Base-by-base conservation (phyloP, 2,888 invertebrate genomes). In the Galerucella pusilla region DNA sequence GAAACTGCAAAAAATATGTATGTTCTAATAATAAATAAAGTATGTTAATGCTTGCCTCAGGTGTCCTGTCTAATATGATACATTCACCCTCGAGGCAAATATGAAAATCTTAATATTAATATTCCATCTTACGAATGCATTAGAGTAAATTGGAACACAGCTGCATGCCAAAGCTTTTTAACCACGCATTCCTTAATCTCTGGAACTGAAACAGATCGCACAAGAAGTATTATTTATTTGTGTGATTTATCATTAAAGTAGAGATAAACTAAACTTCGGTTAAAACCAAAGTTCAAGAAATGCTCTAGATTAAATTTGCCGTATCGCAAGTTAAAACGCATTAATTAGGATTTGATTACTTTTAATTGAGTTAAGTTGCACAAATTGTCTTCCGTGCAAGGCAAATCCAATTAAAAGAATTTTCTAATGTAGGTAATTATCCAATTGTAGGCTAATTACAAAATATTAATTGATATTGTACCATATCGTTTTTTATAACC, bases 381-480 rank as follows among this genome's bases (percentile, higher is more conserved):
- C 35, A 63, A 63, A 63, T 63, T 63, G 63, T 63, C 42, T 42
- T 42, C 42, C 63, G 42, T 63, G 63, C 63, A 63, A 63, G 63
- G 63, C 63, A 10, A 63, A 63, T 63, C n/a, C 35, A 63, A 63
- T 63, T n/a, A 63, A 14, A 63, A 63, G 63, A 28, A 42, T 42
- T 63, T 63, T 63, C 63, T 42, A 63, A 35, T 35, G 63, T 42
- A n/a, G n/a, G n/a, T n/a, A 63, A 63, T 63, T 11, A 63, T 63
- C 35, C 42, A 63, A 63, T 63, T 63, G 42, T 63, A 16, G 42
- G n/a, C 10, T 63, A 42, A 63, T 61, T 63, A 63, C 14, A 16
- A 35, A 63, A 63, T 14, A 35, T 14, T n/a, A 35, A 63, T 16
- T 57, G n/a, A 14, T 54, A n/a, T n/a, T 5, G 52, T 12, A 14